A percentile compares a stretch with the other conserved stretches of the same genome.
Evolutionary conservation across 1,140 invertebrate genomes (phyloP).

Genomic region (Goniozus legneri): DNA sequence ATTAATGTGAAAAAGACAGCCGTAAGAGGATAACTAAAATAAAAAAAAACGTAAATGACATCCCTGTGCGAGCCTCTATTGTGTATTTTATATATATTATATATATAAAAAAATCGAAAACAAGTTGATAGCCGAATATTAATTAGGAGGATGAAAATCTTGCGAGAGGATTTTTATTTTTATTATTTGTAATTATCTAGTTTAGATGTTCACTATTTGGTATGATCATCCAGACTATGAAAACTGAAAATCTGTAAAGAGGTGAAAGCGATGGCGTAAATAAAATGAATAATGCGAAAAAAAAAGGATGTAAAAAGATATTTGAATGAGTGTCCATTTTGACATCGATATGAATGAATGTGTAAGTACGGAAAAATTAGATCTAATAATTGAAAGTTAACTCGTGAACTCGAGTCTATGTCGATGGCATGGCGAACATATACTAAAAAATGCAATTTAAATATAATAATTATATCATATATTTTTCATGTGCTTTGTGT

Average conservation of each 20-base stretch:
- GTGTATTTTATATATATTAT: slow-evolving; percentile 54
- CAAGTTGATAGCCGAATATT: slow-evolving; percentile 38
- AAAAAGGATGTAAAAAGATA: slow-evolving; percentile 10
- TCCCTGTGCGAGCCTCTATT: slow-evolving; percentile 45
- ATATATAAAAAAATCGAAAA: slow-evolving; percentile 36
- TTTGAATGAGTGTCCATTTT: slow-evolving; percentile 14
- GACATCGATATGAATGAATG: slow-evolving; percentile 3
- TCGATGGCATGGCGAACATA: slow-evolving; percentile 2
- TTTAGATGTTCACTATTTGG: slow-evolving; percentile 47
- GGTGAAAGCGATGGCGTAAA: slow-evolving; percentile 43
- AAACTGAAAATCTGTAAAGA: slow-evolving; percentile 38
- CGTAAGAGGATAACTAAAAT: slow-evolving; percentile 34
- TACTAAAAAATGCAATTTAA: slow-evolving; percentile 8
- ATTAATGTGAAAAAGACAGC: slow-evolving; percentile 29
- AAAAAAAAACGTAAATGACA: slow-evolving; percentile 40
- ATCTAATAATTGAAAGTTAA: slow-evolving; percentile 2
- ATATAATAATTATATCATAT: slow-evolving; percentile 15
- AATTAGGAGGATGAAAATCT: slow-evolving; percentile 39
- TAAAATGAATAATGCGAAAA: slow-evolving; percentile 42
- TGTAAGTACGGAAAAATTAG: slow-evolving; percentile 2
- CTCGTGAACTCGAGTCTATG: slow-evolving; percentile 1
- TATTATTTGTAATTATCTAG: slow-evolving; percentile 50
- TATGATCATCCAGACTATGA: slow-evolving; percentile 40
- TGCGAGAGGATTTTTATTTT: slow-evolving; percentile 50
- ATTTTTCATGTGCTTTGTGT: slow-evolving; percentile 11